These are phyloP conservation scores for Panthera leo DNA, from an alignment of 2,113 vertebrate species.

Conservation along the genomic window DNA sequence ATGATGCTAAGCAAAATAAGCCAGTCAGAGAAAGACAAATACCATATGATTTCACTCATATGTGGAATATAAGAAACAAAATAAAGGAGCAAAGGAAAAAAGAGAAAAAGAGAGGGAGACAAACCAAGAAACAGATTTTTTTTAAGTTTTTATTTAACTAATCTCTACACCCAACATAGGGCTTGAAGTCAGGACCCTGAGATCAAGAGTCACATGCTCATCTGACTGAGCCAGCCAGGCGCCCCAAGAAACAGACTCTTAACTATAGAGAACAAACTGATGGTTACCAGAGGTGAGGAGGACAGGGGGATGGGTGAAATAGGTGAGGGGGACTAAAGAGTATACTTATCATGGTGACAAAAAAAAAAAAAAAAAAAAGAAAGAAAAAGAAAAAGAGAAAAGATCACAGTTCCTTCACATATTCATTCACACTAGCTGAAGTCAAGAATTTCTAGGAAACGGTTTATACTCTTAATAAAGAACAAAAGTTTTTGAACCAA, in stretches of 20 bases:
- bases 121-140: not conserved
- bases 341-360: not conserved
- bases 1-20: not conserved
- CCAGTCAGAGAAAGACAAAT: not conserved
- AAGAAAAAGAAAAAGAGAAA: not conserved
- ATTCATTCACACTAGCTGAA: constrained; percentile 28
- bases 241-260: not conserved
- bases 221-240: not conserved
- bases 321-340: not conserved
- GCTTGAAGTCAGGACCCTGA: not conserved
- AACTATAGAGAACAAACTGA: not conserved
- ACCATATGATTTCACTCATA: not conserved
- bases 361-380: not conserved
- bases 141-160: not conserved
- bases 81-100: not conserved
- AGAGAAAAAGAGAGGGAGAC: not conserved
- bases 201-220: not conserved
- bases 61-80: not conserved
- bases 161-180: not conserved
- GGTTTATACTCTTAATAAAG: constrained; percentile 50
- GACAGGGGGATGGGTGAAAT: not conserved
- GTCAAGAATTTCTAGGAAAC: constrained; percentile 31
- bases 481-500: constrained; percentile 37
- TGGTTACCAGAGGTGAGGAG: not conserved
- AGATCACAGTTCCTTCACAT: constrained; percentile 39